Percentiles rank a stretch among this genome's conserved stretches.
Conservation (phyloP, 2,113 vertebrate genomes). For the Vombatus ursinus region DNA sequence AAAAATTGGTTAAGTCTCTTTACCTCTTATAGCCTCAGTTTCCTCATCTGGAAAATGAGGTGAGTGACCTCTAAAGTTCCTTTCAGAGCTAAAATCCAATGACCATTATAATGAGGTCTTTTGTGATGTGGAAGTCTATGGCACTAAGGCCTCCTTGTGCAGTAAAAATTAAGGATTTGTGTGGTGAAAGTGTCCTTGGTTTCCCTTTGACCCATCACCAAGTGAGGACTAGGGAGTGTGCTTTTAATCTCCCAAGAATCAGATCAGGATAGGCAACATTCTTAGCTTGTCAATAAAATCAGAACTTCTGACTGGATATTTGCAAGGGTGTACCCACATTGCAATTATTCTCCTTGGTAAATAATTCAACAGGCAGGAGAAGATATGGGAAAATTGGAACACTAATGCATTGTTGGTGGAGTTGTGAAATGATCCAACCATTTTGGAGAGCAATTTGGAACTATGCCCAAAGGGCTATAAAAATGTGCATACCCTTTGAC, state of each 20-base stretch:
- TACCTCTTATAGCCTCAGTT: neutral
- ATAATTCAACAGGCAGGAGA: neutral
- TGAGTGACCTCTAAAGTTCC: neutral
- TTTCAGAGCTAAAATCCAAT: neutral
- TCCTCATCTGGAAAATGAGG: slow-evolving; percentile 1
- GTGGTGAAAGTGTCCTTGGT: neutral
- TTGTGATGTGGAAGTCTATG: neutral
- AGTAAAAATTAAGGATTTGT: neutral
- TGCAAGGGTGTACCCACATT: neutral
- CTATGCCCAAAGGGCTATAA: no score
- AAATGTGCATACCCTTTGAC: no score
- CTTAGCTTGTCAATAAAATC: neutral
- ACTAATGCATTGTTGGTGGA: no score
- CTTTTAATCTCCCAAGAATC: neutral
- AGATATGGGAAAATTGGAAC: no score
- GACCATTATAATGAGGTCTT: neutral
- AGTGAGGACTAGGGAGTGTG: neutral
- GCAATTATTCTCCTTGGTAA: neutral
- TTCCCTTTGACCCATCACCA: neutral
- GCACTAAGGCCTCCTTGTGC: neutral
- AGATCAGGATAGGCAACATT: neutral
- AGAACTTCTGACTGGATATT: neutral
- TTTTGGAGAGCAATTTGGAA: no score
- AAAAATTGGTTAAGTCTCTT: neutral
- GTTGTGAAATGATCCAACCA: no score